These are phyloP conservation scores for Spisula subtruncata DNA, from an alignment of 2,888 invertebrate species.

Conservation along the genomic window DNA sequence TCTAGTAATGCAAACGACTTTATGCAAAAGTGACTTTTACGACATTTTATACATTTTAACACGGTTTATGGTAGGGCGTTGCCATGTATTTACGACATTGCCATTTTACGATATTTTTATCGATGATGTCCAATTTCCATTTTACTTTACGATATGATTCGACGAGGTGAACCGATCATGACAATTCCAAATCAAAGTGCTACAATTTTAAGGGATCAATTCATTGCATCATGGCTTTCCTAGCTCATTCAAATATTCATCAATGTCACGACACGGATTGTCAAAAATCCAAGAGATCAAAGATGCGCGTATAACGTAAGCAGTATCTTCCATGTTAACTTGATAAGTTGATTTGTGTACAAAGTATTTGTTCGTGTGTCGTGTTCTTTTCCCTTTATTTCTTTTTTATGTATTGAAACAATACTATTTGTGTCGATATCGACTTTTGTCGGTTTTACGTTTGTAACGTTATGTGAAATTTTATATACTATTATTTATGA, in stretches of 20 bases:
- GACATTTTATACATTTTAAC: slow-evolving; percentile 1
- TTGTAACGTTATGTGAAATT: not conserved
- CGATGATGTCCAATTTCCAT: slow-evolving; percentile 9
- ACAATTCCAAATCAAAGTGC: slow-evolving; percentile 59
- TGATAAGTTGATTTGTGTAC: not conserved
- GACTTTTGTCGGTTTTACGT: slow-evolving; percentile 3
- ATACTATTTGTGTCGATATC: not conserved
- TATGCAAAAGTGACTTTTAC: slow-evolving; percentile 13
- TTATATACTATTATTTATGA: not conserved
- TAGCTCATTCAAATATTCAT: slow-evolving; percentile 39
- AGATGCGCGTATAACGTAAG: not conserved
- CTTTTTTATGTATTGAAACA: not conserved
- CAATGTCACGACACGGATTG: slow-evolving; percentile 43
- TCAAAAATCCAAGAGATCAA: slow-evolving; percentile 35
- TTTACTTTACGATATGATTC: slow-evolving; percentile 11
- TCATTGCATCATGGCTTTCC: slow-evolving; percentile 30
- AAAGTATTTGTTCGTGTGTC: not conserved
- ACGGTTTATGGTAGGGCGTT: not conserved
- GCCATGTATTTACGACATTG: not conserved
- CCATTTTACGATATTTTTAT: not conserved
- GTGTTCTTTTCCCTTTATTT: not conserved
- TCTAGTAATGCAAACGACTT: not conserved
- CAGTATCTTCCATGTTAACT: not conserved
- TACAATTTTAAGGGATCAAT: slow-evolving; percentile 60
- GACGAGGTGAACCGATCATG: slow-evolving; percentile 25